Conservation (phyloP, 2,888 invertebrate species). For the Julus scandinavius region DNA sequence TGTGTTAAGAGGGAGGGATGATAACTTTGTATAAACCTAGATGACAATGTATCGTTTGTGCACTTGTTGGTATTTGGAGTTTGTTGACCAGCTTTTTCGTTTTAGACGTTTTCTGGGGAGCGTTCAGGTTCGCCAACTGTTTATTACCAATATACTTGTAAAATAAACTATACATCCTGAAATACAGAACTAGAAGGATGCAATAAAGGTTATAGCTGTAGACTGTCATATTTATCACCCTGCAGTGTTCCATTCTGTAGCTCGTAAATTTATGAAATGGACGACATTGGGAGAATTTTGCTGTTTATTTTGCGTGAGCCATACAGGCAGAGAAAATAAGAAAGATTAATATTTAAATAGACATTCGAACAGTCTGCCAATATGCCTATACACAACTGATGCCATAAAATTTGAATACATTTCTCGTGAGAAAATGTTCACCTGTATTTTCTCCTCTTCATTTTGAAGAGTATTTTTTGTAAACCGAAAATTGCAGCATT, state of each 20-base stretch:
- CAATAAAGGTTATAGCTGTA: neutral
- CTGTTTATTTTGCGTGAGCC: slow-evolving; percentile 1
- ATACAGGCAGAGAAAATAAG: neutral
- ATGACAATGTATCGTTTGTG: neutral
- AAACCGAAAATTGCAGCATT: neutral
- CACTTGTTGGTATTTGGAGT: neutral
- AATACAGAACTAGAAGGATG: neutral
- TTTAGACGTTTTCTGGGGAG: neutral
- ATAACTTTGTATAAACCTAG: neutral
- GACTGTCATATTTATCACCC: neutral
- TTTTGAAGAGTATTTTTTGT: no score
- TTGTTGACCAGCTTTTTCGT: neutral
- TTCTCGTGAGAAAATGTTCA: slow-evolving; percentile 1
- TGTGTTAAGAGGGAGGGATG: neutral
- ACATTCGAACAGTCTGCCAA: neutral
- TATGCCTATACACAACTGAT: neutral
- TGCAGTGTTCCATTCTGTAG: neutral
- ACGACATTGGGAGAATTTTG: neutral
- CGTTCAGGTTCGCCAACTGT: neutral
- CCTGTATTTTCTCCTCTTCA: neutral
- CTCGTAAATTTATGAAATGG: neutral
- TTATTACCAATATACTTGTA: neutral
- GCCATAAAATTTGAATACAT: neutral
- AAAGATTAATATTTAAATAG: slow-evolving; percentile 14
- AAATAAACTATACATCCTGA: neutral